These are phyloP conservation scores for Hyppa rectilinea DNA, from an alignment of 2,888 invertebrate species.

Conservation along the genomic window DNA sequence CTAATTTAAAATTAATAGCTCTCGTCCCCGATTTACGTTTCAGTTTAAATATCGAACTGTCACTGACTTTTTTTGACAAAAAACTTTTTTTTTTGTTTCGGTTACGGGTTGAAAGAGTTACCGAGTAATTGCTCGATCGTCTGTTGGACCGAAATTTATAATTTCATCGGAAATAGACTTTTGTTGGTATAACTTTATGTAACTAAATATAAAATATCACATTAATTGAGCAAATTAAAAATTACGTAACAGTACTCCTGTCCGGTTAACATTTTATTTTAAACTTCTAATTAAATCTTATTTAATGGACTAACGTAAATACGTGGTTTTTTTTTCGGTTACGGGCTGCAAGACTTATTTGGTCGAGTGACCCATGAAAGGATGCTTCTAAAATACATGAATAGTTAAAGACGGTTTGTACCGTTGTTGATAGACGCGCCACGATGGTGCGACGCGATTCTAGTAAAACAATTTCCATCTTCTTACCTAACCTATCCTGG, in stretches of 20 bases:
- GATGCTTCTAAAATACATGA: background rate
- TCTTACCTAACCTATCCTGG: too few relatives aligned
- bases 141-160: background rate
- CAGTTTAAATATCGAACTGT: slow-evolving; percentile 16
- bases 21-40: slow-evolving; percentile 12
- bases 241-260: slow-evolving; percentile 1
- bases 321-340: background rate
- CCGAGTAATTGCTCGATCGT: background rate
- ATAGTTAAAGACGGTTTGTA: background rate
- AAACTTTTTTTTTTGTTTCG: slow-evolving; percentile 5
- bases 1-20: slow-evolving; percentile 50
- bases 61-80: slow-evolving; percentile 3
- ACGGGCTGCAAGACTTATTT: slow-evolving; percentile 20
- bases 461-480: too few relatives aligned
- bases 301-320: slow-evolving; percentile 25
- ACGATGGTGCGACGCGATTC: too few relatives aligned
- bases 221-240: slow-evolving; percentile 17
- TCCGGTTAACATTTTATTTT: slow-evolving; percentile 18
- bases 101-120: slow-evolving; percentile 16
- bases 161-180: too few relatives aligned
- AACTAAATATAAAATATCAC: too few relatives aligned
- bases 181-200: background rate
- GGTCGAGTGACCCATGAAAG: background rate
- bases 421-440: too few relatives aligned
- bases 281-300: slow-evolving; percentile 7